Evolutionary conservation across 2,113 vertebrate species (phyloP).

Genomic region (Eurystomus gularis): DNA sequence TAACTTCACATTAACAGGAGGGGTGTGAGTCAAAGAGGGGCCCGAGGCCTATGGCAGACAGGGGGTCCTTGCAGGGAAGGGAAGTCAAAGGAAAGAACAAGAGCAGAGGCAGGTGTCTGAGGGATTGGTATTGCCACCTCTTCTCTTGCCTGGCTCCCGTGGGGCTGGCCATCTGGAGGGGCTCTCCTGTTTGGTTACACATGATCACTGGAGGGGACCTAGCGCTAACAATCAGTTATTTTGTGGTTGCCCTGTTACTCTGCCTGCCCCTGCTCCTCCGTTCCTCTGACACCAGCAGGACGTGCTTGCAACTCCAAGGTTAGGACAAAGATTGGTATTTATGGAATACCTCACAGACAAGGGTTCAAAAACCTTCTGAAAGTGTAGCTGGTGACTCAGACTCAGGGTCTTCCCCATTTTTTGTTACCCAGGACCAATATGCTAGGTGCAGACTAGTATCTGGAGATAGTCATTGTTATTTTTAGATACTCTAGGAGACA

Average conservation of each 20-base stretch:
- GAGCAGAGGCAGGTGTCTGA: not conserved
- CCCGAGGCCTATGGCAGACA: fast-evolving
- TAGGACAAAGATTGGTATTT: not conserved
- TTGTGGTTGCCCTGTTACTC: not conserved
- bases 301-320: not conserved
- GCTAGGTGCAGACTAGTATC: not conserved
- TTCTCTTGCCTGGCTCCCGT: fast-evolving
- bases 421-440: not conserved
- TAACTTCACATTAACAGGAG: not conserved
- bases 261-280: not conserved
- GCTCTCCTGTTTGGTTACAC: not conserved
- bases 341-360: not conserved
- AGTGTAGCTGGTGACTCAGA: not conserved
- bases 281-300: not conserved
- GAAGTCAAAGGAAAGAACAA: not conserved
- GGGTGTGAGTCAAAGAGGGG: not conserved
- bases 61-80: not conserved
- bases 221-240: not conserved
- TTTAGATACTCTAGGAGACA: not conserved
- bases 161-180: not conserved
- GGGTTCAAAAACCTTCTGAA: not conserved
- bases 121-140: not conserved
- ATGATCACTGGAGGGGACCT: not conserved
- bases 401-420: not conserved
- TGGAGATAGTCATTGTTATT: not conserved